Evolutionary conservation across 2,888 invertebrate genomes (phyloP).

Genomic region (Podotricha telesiphe): DNA sequence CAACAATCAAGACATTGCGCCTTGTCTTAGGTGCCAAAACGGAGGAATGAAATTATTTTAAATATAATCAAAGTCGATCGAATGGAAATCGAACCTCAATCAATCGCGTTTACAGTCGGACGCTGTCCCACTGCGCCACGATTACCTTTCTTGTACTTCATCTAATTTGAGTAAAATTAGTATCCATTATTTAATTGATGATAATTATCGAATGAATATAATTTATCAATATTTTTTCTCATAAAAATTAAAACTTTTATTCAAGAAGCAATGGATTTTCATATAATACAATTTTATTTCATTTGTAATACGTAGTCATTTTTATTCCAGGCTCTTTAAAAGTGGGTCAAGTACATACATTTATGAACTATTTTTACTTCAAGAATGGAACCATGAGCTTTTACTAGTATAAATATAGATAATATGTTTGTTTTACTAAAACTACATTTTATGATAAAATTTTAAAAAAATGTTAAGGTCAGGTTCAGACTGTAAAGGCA

Average conservation of each 20-base stretch:
- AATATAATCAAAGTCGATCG: no score
- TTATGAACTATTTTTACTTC: not conserved
- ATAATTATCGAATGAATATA: not conserved
- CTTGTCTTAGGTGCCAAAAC: no score
- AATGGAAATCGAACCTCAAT: no score
- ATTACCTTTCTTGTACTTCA: not conserved
- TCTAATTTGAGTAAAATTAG: not conserved
- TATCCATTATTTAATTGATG: no score
- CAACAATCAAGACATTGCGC: no score
- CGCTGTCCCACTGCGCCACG: no score
- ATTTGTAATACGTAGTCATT: not conserved
- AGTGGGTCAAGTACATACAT: not conserved
- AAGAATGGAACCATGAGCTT: not conserved
- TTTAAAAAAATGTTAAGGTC: no score
- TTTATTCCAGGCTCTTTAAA: not conserved
- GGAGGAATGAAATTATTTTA: no score
- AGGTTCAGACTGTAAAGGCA: no score
- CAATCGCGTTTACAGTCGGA: no score
- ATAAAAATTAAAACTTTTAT: not conserved
- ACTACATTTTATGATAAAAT: no score
- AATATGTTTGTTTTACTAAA: not conserved
- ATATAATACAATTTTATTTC: not conserved
- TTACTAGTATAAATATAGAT: slow-evolving; percentile 4
- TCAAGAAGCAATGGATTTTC: not conserved
- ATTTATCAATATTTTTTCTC: not conserved